A percentile compares a stretch with the other conserved stretches of the same genome.
phyloP scores from a whole-genome alignment of 2,888 invertebrate species.

The Drosophila flavopinicola region DNA sequence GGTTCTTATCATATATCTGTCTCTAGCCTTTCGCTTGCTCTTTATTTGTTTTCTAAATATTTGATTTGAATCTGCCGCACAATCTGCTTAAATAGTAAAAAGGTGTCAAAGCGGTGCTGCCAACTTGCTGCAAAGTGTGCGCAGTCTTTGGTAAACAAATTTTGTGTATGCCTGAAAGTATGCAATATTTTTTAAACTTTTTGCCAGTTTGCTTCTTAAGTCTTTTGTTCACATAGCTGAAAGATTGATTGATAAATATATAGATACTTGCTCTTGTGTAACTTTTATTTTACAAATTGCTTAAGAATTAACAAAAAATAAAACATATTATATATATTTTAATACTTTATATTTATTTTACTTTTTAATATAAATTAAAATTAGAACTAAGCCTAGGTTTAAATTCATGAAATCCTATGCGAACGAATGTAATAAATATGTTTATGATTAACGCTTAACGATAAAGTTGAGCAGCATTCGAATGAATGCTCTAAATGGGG shows the following conservation, averaged over 20 bases:
- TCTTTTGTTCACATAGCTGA: constrained; percentile 16
- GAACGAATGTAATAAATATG: constrained; percentile 61
- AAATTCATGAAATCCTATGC: constrained; percentile 38
- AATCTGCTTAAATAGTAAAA: not conserved
- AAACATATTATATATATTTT: not conserved
- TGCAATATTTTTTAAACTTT: constrained; percentile 12
- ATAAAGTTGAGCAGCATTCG: constrained; percentile 8
- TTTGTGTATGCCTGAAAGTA: constrained; percentile 35
- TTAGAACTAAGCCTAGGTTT: constrained; percentile 40
- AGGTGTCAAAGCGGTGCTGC: constrained; percentile 21
- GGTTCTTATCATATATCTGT: not conserved
- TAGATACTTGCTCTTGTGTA: no score
- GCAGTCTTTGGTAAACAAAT: not conserved
- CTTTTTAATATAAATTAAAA: constrained; percentile 36
- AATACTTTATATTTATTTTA: constrained; percentile 17
- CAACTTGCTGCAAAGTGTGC: constrained; percentile 14
- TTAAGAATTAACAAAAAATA: not conserved
- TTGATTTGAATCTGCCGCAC: constrained; percentile 47
- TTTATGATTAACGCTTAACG: constrained; percentile 29
- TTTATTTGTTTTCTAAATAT: constrained; percentile 33
- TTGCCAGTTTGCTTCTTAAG: constrained; percentile 24
- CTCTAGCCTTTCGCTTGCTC: constrained; percentile 12
- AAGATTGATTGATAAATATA: no score
- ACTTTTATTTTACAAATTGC: no score
- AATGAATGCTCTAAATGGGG: not conserved